Percentiles rank a stretch among this genome's conserved stretches.
These are phyloP conservation scores for Erythrolamprus reginae DNA, from an alignment of 2,113 vertebrate genomes.

Conservation along the genomic window DNA sequence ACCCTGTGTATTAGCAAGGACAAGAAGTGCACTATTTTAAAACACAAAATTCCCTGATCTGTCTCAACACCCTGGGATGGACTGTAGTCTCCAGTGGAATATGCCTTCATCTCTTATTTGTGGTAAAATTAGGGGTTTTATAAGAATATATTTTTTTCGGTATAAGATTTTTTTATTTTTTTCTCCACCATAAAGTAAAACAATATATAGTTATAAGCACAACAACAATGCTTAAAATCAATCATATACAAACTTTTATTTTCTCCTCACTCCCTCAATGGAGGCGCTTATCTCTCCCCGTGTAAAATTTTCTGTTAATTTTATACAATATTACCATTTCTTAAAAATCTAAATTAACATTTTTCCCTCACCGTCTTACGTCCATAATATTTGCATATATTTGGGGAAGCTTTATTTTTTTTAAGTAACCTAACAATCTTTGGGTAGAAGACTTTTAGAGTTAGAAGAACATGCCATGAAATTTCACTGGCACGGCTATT, in stretches of 20 bases:
- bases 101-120: not conserved
- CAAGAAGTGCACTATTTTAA: not conserved
- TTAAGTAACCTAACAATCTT: not conserved
- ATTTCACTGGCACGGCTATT: not conserved
- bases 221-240: no score
- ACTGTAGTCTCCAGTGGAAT: not conserved
- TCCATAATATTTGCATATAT: not conserved
- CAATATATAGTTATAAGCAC: no score
- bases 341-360: no score
- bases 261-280: no score
- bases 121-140: not conserved
- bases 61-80: not conserved
- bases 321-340: no score
- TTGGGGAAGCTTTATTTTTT: not conserved
- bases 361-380: no score
- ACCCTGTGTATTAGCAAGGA: not conserved
- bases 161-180: no score
- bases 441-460: not conserved
- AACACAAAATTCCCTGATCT: not conserved
- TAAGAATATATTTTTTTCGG: no score
- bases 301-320: no score
- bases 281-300: no score
- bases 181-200: no score
- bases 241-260: no score
- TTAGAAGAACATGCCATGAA: not conserved